Evolutionary conservation across 2,888 invertebrate species (phyloP).

Genomic region (Meteorus colon): DNA sequence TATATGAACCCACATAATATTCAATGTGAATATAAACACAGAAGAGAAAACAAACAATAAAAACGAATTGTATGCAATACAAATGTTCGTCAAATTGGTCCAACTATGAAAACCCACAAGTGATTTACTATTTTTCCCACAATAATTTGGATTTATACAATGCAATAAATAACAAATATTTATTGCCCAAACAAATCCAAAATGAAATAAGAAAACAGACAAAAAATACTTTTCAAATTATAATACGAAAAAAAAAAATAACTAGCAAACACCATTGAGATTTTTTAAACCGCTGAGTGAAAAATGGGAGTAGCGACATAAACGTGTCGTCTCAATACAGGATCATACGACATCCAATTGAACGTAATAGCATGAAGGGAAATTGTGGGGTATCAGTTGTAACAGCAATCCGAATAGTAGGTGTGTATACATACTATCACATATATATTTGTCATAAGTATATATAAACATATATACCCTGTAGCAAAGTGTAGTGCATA

Average conservation of each 20-base stretch:
- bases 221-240: too few species aligned
- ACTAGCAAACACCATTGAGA: too few species aligned
- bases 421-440: neutral
- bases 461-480: neutral
- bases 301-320: neutral
- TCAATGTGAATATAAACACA: neutral
- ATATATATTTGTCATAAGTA: slow-evolving; percentile 4
- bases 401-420: slow-evolving; percentile 1
- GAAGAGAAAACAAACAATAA: slow-evolving; percentile 10
- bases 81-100: slow-evolving; percentile 4
- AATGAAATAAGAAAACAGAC: too few species aligned
- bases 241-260: too few species aligned
- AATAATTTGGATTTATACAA: neutral
- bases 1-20: neutral
- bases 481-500: neutral
- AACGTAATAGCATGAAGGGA: slow-evolving; percentile 20
- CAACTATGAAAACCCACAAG: slow-evolving; percentile 15
- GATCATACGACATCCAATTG: slow-evolving; percentile 12
- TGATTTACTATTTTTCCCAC: slow-evolving; percentile 9
- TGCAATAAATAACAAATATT: neutral
- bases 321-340: neutral
- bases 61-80: slow-evolving; percentile 2
- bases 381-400: slow-evolving; percentile 18
- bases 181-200: neutral
- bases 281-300: neutral